These are phyloP conservation scores for Daboia siamensis DNA, from an alignment of 2,113 vertebrate genomes.

Conservation along the genomic window DNA sequence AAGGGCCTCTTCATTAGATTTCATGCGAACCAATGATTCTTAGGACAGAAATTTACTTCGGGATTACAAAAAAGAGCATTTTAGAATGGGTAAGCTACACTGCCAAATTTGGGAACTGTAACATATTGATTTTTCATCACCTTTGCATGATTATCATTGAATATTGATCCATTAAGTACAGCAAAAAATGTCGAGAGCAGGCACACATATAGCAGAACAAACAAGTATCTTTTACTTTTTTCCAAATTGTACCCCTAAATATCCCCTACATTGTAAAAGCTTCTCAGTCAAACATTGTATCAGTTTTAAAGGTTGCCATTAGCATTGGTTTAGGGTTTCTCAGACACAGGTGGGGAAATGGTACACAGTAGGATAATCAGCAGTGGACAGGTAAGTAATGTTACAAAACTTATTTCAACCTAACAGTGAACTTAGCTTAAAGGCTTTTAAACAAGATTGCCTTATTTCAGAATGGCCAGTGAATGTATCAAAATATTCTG, in stretches of 20 bases:
- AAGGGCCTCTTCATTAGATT: neutral
- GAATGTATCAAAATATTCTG: neutral
- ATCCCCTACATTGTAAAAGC: neutral
- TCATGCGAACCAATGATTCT: neutral
- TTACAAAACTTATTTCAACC: neutral
- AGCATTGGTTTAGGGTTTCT: neutral
- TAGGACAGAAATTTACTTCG: neutral
- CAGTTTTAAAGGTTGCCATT: neutral
- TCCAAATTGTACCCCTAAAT: neutral
- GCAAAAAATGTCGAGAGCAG: neutral
- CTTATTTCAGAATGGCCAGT: neutral
- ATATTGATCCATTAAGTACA: neutral
- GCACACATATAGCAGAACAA: neutral
- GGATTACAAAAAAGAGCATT: neutral
- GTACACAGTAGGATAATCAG: neutral
- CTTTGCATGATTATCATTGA: neutral
- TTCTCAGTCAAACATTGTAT: neutral
- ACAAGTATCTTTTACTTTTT: slow-evolving; percentile 1
- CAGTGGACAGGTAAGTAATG: neutral
- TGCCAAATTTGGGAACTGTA: neutral
- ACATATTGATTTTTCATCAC: neutral
- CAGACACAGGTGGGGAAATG: neutral
- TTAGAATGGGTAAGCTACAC: neutral
- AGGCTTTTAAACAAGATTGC: neutral
- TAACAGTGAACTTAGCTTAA: neutral